Evolutionary conservation across 1,140 invertebrate genomes (phyloP).

Genomic region (Pseudachorutes palmiensis): DNA sequence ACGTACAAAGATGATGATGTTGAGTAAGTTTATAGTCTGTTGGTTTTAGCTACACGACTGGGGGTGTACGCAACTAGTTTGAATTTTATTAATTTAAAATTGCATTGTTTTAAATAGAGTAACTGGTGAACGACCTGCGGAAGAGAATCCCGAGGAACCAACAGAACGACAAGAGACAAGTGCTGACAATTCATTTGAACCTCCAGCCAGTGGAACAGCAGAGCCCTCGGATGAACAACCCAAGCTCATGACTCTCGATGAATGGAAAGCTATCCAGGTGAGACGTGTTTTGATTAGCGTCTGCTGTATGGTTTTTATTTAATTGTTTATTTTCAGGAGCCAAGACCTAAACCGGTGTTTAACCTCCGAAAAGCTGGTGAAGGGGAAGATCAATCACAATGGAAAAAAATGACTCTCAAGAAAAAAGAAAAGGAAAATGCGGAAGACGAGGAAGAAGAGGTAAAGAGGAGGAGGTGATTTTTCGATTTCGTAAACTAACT

Average conservation of each 20-base stretch:
- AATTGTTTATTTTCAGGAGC: conserved; percentile 39
- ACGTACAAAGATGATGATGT: conserved; percentile 82
- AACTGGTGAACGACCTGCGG: background rate
- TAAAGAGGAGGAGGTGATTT: conserved; percentile 37
- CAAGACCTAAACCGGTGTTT: conserved; percentile 68
- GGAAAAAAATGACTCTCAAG: conserved; percentile 83
- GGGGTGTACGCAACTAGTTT: background rate
- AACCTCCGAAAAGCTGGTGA: conserved; percentile 86
- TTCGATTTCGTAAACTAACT: background rate
- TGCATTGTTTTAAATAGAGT: too few relatives aligned
- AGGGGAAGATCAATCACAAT: conserved; percentile 79
- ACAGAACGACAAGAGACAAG: conserved; percentile 19
- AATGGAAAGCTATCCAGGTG: conserved; percentile 72
- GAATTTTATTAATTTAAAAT: too few relatives aligned
- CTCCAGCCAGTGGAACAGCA: conserved; percentile 37
- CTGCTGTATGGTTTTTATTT: background rate
- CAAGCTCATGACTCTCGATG: conserved; percentile 69
- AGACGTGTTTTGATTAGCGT: background rate
- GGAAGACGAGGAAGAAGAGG: conserved; percentile 56
- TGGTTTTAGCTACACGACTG: background rate
- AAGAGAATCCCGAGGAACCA: conserved; percentile 12
- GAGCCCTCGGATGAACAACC: conserved; percentile 36
- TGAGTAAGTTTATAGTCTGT: conserved; percentile 50
- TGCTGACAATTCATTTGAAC: conserved; percentile 22
- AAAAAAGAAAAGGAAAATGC: conserved; percentile 67